A percentile compares a stretch with the other conserved stretches of the same genome.
phyloP scores from a whole-genome alignment of 2,797 vertebrate species.

The Picus viridis region DNA sequence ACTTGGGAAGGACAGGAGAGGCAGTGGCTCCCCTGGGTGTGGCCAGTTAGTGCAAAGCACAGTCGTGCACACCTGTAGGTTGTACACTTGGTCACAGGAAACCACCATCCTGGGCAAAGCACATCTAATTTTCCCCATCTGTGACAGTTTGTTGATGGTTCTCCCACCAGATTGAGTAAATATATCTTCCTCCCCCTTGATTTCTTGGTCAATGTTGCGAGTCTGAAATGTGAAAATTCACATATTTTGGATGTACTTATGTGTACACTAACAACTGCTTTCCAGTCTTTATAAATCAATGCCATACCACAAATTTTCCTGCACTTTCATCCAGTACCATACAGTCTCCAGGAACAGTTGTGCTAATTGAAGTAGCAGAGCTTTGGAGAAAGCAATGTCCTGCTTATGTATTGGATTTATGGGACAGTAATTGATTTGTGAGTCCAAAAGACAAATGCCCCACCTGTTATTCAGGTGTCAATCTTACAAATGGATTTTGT shows the following conservation, averaged over 20 bases:
- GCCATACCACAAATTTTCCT: slow-evolving; percentile 25
- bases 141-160: slow-evolving; percentile 44
- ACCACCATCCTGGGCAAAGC: background rate
- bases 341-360: background rate
- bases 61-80: background rate
- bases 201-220: slow-evolving; percentile 44
- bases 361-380: slow-evolving; percentile 48
- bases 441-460: background rate
- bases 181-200: background rate
- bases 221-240: slow-evolving; percentile 50
- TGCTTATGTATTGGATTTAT: background rate
- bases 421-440: background rate
- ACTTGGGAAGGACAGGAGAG: background rate
- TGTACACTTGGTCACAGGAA: fast-evolving
- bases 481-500: background rate
- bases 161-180: background rate
- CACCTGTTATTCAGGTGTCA: background rate
- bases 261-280: slow-evolving; percentile 2
- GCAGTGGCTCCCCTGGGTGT: background rate
- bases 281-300: slow-evolving; percentile 31
- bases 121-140: background rate
- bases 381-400: background rate
- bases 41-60: background rate
- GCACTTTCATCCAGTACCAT: slow-evolving; percentile 4
- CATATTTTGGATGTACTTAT: slow-evolving; percentile 12